Base-by-base conservation (phyloP, 2,797 vertebrate species). In the Siniperca undulata region DNA sequence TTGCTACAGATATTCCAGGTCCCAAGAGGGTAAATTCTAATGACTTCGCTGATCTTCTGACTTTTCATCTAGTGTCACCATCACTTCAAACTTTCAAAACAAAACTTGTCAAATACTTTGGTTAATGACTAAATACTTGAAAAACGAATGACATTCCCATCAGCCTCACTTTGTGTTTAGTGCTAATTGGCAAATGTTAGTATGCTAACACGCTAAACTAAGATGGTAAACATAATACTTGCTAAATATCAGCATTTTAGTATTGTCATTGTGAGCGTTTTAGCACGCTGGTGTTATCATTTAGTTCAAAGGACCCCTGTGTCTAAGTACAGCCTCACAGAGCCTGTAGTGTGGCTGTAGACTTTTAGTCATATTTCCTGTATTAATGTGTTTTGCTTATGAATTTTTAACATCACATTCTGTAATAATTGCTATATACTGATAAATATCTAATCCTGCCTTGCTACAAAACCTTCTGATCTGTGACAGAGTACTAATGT, bases 401-500 rank as follows among this genome's bases (percentile, higher is more conserved):
- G 10, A 2, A 19, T 70, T 42, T 79, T 56, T 13, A 36, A 72
- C 22, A 48, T 52, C 7, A 20, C 2, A 76, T 48, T 65, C 12
- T 73, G 10, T 53, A 10, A 48, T 70, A 72, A 76, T 48, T 56
- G n/a, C 40, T 53, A 24, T 16, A 62, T 34, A 20, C 55, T 75
- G 67, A 83, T 81, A n/a, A 12, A 27, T 69, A 50, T 66, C 0
- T 17, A 11, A 75, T 73, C 9, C 19, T 16, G 19, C 20, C 7
- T 46, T 30, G 17, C 7, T 30, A 27, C 1, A 16, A 7, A 53
- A 50, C 30, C 58, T 62, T 69, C 2, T 74, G 69, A 83, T 86
- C 70, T 86, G 75, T 76, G 80, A 62, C 52, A 70, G 38, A 60
- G 59, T n/a, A 79, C 77, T 84, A 46, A 83, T 84, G 71, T 86